Evolutionary conservation across 1,140 invertebrate genomes (phyloP).

Genomic region (Sipha flava): DNA sequence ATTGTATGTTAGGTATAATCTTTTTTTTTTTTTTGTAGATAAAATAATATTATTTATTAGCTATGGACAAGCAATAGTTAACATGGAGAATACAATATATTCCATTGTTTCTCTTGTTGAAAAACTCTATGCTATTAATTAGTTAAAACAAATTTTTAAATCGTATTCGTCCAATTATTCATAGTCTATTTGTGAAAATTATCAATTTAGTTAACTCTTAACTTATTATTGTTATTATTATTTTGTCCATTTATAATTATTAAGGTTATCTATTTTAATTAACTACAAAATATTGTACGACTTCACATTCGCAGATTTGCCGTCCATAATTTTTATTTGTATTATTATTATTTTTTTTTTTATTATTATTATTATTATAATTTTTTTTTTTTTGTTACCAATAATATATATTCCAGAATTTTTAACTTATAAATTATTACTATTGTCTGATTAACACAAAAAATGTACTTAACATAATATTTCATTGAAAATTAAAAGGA

Average conservation of each 20-base stretch:
- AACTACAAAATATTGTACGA: neutral
- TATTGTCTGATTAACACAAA: neutral
- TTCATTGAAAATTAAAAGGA: neutral
- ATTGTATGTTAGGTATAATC: neutral
- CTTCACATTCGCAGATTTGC: constrained; percentile 14
- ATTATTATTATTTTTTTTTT: neutral
- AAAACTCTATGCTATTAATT: neutral
- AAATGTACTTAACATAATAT: neutral
- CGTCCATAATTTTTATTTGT: constrained; percentile 23
- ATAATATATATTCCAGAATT: neutral
- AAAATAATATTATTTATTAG: neutral
- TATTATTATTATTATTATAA: neutral
- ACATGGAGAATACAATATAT: neutral
- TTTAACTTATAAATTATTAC: neutral
- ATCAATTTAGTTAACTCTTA: neutral
- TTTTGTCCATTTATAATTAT: neutral
- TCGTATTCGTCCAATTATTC: neutral
- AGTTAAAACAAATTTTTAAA: neutral
- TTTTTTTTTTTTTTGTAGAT: neutral
- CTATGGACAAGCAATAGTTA: neutral
- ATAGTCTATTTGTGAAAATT: neutral
- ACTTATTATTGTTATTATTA: neutral
- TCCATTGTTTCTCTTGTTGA: neutral
- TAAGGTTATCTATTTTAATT: constrained; percentile 2
- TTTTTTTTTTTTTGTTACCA: constrained; percentile 21